Percentiles rank a stretch among this genome's conserved stretches.
Evolutionary conservation across 2,113 vertebrate species (phyloP).

Genomic region (Rhegmatorhina hoffmannsi): DNA sequence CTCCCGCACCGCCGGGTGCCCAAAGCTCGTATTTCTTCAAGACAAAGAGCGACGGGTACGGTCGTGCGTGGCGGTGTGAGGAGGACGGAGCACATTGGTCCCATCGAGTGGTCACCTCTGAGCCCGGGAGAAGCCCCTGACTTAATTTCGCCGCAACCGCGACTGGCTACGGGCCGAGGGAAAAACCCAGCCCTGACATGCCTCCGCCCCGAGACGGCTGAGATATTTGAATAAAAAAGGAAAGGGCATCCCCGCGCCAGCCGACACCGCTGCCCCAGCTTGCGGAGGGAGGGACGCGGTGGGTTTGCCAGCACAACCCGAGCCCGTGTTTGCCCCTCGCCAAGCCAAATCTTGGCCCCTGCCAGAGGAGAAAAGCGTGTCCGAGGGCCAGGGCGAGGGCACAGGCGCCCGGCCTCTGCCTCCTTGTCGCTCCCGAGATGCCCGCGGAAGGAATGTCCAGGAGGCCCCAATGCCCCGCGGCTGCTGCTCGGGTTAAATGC

Average conservation of each 20-base stretch:
- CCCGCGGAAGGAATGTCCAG: neutral
- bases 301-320: neutral
- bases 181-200: neutral
- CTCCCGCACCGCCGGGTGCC: too few relatives aligned
- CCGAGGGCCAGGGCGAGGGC: neutral
- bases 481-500: neutral
- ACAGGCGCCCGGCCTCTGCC: neutral
- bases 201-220: neutral
- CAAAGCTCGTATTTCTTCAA: neutral
- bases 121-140: neutral
- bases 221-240: neutral
- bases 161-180: neutral
- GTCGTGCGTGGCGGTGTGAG: neutral
- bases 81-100: neutral
- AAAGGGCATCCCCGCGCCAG: neutral
- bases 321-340: neutral
- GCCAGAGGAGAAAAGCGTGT: neutral
- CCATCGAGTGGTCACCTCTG: too few relatives aligned
- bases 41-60: neutral
- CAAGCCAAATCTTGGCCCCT: neutral
- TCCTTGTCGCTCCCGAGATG: neutral
- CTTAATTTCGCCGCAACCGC: neutral
- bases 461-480: too few relatives aligned
- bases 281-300: fast-evolving
- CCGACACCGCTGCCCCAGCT: neutral